Base-by-base conservation (phyloP, 2,888 invertebrate species). In the Nemoura dubitans region DNA sequence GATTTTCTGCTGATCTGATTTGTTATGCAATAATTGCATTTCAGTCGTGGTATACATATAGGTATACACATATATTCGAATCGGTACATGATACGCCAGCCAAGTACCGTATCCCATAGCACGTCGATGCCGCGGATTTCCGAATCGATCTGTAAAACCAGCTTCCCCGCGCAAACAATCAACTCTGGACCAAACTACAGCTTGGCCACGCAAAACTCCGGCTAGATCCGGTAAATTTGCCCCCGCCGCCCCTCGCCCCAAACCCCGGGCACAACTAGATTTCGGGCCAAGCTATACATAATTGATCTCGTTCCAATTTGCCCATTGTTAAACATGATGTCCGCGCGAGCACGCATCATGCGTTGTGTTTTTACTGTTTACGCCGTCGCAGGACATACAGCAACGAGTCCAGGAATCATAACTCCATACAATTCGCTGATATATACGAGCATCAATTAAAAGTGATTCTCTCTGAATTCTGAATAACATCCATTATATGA, bases 381-480 rank as follows among this genome's bases (percentile, higher is more conserved):
- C 59, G 14, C 36, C 59, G 16, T 1, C 59, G 59, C 59, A 21
- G 59, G 59, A 59, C 59, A 59, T 59, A 21, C 59, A 59, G 59
- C 59, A 59, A 14, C 59, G n/a, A n/a, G 36, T 36, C 36, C 21
- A 59, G 16, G 59, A 59, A 7, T 59, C 59, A 59, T 59, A 59
- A 59, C 59, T 3, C 59, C 59, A 59, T 78, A 27, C 78, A 78
- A 78, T 78, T 28, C 26, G 25, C 78, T 78, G 78, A 78, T 78
- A 78, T 28, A 28, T n/a, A n/a, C n/a, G 28, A 27, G 28, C 78
- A 78, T 78, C 78, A 78, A 83, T 83, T 42, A 83, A 83, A 83
- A 83, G n/a, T 83, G 83, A 78, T 78, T 78, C 78, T 78, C 78
- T 26, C 78, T 28, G 78, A 78, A 78, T 78, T 59, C 27, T 78